Evolutionary conservation across 2,113 vertebrate species (phyloP).

Genomic region (Romanogobio albipinnatus): DNA sequence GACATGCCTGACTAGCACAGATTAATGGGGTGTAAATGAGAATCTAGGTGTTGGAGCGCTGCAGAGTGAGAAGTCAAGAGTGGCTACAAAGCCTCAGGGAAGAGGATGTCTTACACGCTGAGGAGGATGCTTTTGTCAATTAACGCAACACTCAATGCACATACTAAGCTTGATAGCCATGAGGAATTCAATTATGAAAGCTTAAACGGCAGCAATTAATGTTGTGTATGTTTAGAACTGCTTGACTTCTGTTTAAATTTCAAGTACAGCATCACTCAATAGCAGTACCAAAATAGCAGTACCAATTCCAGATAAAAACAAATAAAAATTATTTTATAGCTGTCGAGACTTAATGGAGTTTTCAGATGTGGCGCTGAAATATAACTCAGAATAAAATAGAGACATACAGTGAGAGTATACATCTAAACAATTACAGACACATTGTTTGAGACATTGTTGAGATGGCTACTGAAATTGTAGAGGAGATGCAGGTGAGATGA

Average conservation of each 20-base stretch:
- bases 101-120: slow-evolving; percentile 28
- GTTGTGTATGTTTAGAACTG: background rate
- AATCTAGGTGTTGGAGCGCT: slow-evolving; percentile 36
- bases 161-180: background rate
- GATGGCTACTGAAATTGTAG: background rate
- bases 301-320: background rate
- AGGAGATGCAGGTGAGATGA: background rate
- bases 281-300: background rate
- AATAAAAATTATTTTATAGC: no score
- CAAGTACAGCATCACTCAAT: background rate
- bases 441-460: background rate
- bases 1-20: slow-evolving; percentile 53
- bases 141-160: slow-evolving; percentile 34
- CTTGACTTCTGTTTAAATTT: background rate
- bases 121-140: slow-evolving; percentile 46
- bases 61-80: slow-evolving; percentile 51
- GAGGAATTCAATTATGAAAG: slow-evolving; percentile 23
- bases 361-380: no score
- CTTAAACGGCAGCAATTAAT: background rate
- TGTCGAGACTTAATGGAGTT: no score
- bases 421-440: background rate
- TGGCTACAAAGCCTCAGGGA: slow-evolving; percentile 30
- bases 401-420: background rate
- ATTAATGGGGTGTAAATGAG: slow-evolving; percentile 54
- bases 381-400: no score